Evolutionary conservation across 2,888 invertebrate genomes (phyloP), one percentile per base, ranked within the genome.

Genomic region (Campopleginae sp.): DNA sequence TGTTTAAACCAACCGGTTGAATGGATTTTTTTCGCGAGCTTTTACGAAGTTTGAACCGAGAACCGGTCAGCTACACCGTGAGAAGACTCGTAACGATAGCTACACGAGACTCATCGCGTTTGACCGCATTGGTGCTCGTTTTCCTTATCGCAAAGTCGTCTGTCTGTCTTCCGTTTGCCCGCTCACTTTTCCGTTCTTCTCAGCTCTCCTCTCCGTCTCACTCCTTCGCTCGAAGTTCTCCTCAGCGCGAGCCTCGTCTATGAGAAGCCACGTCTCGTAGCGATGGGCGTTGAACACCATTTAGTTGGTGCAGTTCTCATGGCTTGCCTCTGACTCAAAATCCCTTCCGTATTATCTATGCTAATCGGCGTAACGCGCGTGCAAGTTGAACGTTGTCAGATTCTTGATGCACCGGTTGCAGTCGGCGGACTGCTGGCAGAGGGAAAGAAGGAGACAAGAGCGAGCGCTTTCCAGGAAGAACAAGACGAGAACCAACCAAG

Each of bases 341-440:
- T 86, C 74, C 44, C 71, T 84, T 83, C 87, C 51, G 46, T 65
- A 91, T 92, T 93, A 93, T 93, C 93, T 91, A 90, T 89, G 90
- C 90, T 92, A 91, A 92, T 92, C 91, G 91, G 89, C 89, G 90
- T 88, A 88, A 89, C 88, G 83, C 71, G 87, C 75, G 87, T 58
- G 65, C 82, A 86, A 87, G 86, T 85, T 86, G 82, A 85, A 77
- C 84, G 76, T 61, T 81, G 88, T 72, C 80, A 81, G 83, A 82
- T 77, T 46, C 83, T 71, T 80, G 86, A 83, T 75, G 80, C 84
- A 63, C 68, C 68, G 75, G 58, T 46, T 68, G 46, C 61, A 65
- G 63, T 33, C 12, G 48, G 63, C 42, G 42, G 66, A 54, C 33
- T n/a, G 38, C 5, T 4, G 65, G n/a, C 68, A 65, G 83, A 14